These are phyloP conservation scores for Liodrosophila aerea DNA, from an alignment of 2,888 invertebrate species.

Conservation along the genomic window DNA sequence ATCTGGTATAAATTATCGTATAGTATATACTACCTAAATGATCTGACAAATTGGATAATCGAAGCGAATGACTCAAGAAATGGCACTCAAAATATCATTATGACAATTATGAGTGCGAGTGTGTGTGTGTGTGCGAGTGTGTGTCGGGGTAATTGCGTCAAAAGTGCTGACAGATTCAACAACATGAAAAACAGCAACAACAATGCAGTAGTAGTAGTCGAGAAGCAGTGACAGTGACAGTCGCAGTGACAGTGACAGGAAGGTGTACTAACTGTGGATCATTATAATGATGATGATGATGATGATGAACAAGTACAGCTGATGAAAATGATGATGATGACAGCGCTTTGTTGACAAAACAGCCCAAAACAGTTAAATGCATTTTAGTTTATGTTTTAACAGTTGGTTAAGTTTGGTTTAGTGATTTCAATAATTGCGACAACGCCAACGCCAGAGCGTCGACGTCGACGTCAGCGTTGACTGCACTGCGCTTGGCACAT, in stretches of 20 bases:
- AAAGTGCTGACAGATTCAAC: slow-evolving; percentile 69
- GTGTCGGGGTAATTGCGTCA: slow-evolving; percentile 56
- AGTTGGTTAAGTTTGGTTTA: slow-evolving; percentile 80
- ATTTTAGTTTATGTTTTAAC: slow-evolving; percentile 81
- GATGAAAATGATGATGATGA: slow-evolving; percentile 30
- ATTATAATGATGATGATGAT: slow-evolving; percentile 12
- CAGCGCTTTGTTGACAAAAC: slow-evolving; percentile 72
- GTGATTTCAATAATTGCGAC: slow-evolving; percentile 74
- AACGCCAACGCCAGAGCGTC: slow-evolving; percentile 6
- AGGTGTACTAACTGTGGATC: slow-evolving; percentile 6
- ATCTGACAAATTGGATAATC: slow-evolving; percentile 22
- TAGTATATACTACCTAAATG: not conserved
- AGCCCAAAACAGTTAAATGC: slow-evolving; percentile 75
- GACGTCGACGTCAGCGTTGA: slow-evolving; percentile 5
- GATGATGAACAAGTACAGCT: slow-evolving; percentile 22
- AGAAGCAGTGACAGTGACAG: slow-evolving; percentile 36
- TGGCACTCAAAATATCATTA: slow-evolving; percentile 44
- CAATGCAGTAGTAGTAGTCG: no score
- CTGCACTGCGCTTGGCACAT: slow-evolving; percentile 20
- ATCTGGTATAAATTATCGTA: no score
- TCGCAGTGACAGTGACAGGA: slow-evolving; percentile 33
- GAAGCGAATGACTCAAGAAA: slow-evolving; percentile 22
- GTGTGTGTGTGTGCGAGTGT: slow-evolving; percentile 6
- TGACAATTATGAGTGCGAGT: slow-evolving; percentile 31
- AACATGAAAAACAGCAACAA: slow-evolving; percentile 26